Conservation (phyloP, 2,797 vertebrate species). For the Pipistrellus pygmaeus region DNA sequence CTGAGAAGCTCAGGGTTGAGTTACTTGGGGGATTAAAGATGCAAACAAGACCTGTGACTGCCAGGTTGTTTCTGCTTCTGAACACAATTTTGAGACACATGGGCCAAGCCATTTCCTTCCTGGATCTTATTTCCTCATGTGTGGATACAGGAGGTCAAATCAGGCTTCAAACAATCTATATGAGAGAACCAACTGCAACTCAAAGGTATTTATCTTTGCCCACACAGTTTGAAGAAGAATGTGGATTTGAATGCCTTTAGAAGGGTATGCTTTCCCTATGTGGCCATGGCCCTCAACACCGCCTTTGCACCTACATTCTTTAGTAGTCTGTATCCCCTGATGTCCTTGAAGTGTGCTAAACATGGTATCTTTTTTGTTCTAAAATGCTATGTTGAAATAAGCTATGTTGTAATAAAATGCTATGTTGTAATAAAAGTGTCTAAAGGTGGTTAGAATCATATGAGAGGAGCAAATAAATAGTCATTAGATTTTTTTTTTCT, state of each 20-base stretch:
- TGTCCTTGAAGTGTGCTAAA: neutral
- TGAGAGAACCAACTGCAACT: neutral
- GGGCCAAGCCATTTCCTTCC: neutral
- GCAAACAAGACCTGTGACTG: neutral
- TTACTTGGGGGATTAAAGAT: neutral
- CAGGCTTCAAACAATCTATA: neutral
- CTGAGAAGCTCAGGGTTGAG: neutral
- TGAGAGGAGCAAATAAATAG: neutral
- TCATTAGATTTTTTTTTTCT: neutral
- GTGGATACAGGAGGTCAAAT: neutral
- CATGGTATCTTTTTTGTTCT: neutral
- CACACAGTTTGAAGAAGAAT: neutral
- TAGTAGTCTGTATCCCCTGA: neutral
- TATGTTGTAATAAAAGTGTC: neutral
- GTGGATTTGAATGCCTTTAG: neutral
- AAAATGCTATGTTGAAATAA: neutral
- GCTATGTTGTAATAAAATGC: too few species aligned
- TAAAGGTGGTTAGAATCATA: neutral
- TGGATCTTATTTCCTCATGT: neutral
- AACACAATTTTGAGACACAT: neutral
- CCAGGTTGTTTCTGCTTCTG: neutral
- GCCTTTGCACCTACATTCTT: neutral
- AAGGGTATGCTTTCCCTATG: neutral
- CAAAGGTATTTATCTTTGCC: neutral
- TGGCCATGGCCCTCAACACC: neutral